Evolutionary conservation across 2,113 vertebrate species (phyloP).

Genomic region (Dinomys branickii): DNA sequence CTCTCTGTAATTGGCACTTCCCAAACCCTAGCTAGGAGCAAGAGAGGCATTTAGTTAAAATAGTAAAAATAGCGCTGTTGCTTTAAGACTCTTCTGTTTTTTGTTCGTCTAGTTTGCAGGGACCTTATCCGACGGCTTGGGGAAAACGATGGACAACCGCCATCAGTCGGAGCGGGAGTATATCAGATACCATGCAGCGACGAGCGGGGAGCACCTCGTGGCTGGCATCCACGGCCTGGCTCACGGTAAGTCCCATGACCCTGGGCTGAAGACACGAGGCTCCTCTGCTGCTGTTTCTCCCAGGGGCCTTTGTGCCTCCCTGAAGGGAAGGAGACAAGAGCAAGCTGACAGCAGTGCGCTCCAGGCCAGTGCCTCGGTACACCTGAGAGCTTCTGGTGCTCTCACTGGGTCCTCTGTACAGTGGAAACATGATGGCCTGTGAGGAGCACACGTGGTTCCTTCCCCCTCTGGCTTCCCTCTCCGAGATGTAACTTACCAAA

Average conservation of each 20-base stretch:
- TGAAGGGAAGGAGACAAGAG: background rate
- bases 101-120: constrained; percentile 92
- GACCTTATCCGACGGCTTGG: constrained; percentile 95
- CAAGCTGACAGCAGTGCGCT: background rate
- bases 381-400: background rate
- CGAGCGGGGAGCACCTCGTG: constrained; percentile 97
- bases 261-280: background rate
- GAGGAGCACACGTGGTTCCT: background rate
- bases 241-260: constrained; percentile 89
- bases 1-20: background rate
- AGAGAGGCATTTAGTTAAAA: constrained; percentile 32
- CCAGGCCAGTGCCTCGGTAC: background rate
- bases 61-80: background rate
- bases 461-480: background rate
- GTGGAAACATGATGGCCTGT: background rate
- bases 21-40: background rate
- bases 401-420: background rate
- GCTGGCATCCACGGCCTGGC: constrained; percentile 98
- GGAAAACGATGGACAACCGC: constrained; percentile 98
- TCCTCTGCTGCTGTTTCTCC: background rate
- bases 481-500: background rate
- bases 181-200: constrained; percentile 97
- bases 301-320: background rate
- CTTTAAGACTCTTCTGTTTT: background rate
- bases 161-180: constrained; percentile 97